These are phyloP conservation scores for Phenganax marumi DNA, from an alignment of 92 coral and sea anemone genomes.

Conservation along the genomic window DNA sequence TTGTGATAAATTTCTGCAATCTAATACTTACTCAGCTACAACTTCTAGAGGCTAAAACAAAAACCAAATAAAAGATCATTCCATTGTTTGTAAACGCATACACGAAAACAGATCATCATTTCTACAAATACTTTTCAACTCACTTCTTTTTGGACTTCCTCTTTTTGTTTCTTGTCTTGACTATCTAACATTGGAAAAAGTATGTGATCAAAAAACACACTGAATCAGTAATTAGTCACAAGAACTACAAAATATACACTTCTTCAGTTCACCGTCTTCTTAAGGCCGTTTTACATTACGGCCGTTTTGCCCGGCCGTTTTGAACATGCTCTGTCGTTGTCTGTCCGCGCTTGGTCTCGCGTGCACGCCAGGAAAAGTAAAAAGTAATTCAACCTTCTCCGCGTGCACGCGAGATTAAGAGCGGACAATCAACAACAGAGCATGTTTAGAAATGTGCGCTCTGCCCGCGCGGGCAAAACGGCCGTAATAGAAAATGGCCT, in stretches of 20 bases:
- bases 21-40: slow-evolving; percentile 41
- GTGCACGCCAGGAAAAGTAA: too few species aligned
- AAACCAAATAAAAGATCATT: background rate
- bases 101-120: too few species aligned
- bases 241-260: too few species aligned
- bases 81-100: too few species aligned
- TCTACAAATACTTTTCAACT: slow-evolving; percentile 4
- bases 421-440: too few species aligned
- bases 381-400: too few species aligned
- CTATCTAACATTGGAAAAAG: slow-evolving; percentile 3
- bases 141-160: slow-evolving; percentile 6
- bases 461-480: too few species aligned
- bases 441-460: too few species aligned
- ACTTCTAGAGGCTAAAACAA: slow-evolving; percentile 10
- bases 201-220: background rate
- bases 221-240: background rate
- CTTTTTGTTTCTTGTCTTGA: background rate
- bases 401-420: too few species aligned
- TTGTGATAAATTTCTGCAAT: background rate
- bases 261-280: background rate
- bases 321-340: too few species aligned
- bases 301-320: background rate
- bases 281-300: background rate
- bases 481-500: too few species aligned
- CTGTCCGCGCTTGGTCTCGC: too few species aligned